These are phyloP conservation scores for Cataglyphis altisquamis DNA, from an alignment of 2,888 invertebrate genomes.

Conservation along the genomic window DNA sequence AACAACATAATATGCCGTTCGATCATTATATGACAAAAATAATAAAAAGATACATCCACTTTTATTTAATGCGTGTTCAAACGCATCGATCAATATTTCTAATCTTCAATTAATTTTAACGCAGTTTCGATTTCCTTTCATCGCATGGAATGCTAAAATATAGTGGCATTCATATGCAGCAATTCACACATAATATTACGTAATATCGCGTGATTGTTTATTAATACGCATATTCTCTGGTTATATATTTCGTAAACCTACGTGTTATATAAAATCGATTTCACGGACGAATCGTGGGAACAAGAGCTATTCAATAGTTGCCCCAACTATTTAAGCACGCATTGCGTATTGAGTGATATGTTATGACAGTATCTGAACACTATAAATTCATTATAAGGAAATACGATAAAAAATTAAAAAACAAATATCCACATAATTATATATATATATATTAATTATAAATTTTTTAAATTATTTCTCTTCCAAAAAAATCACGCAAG, in stretches of 20 bases:
- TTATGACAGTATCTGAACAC: not conserved
- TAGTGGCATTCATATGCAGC: not conserved
- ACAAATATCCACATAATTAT: not conserved
- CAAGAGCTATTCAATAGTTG: not conserved
- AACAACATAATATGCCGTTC: not conserved
- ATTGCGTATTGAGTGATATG: not conserved
- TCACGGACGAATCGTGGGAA: conserved; percentile 23
- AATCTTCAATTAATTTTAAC: conserved; percentile 11
- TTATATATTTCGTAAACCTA: not conserved
- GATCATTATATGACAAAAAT: not conserved
- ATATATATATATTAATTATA: not conserved
- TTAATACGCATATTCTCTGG: not conserved
- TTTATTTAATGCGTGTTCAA: not conserved
- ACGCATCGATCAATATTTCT: not conserved
- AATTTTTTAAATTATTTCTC: not conserved
- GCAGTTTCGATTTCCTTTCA: conserved; percentile 11
- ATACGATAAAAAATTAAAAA: not conserved
- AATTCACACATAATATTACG: conserved; percentile 24
- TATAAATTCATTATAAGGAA: not conserved
- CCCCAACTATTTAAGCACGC: not conserved
- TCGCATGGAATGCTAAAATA: conserved; percentile 9
- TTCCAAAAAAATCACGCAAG: not conserved
- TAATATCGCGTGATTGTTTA: not conserved
- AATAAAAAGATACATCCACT: not conserved
- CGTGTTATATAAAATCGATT: conserved; percentile 31